Conservation (phyloP, 35 echinoderm and acorn worm species). For the Strongylocentrotus purpuratus region DNA sequence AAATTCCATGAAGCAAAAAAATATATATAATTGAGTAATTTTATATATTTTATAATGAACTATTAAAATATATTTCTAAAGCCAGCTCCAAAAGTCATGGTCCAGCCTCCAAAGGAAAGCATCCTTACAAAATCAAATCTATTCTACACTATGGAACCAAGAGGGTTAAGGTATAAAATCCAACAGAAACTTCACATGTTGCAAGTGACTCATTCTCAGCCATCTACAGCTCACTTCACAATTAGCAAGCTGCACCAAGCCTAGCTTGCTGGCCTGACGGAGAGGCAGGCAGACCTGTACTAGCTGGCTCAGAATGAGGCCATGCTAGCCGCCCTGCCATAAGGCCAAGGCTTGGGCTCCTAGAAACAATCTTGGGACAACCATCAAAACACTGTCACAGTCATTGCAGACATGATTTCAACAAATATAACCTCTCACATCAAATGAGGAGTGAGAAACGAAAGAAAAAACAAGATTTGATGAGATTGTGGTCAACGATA, state of each 20-base stretch:
- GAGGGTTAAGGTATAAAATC: background rate
- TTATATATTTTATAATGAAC: no score
- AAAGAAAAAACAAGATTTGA: background rate
- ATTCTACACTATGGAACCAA: background rate
- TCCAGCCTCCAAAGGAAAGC: no score
- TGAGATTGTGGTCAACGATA: background rate
- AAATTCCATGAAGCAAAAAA: no score
- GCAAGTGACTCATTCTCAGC: background rate
- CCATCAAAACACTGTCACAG: constrained; percentile 17
- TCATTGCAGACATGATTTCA: background rate
- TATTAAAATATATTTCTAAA: no score
- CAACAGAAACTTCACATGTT: background rate
- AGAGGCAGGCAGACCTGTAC: background rate
- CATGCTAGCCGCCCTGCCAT: background rate
- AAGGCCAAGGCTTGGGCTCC: background rate
- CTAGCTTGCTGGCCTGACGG: background rate
- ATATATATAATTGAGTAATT: no score
- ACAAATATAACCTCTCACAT: background rate
- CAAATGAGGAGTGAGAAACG: background rate
- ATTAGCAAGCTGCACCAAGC: background rate
- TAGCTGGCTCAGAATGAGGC: background rate
- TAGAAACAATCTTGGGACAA: constrained; percentile 20
- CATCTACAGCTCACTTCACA: background rate
- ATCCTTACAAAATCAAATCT: no score
- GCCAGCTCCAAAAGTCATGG: no score